Evolutionary conservation across 2,113 vertebrate species (phyloP).

Genomic region (Kobus ellipsiprymnus): DNA sequence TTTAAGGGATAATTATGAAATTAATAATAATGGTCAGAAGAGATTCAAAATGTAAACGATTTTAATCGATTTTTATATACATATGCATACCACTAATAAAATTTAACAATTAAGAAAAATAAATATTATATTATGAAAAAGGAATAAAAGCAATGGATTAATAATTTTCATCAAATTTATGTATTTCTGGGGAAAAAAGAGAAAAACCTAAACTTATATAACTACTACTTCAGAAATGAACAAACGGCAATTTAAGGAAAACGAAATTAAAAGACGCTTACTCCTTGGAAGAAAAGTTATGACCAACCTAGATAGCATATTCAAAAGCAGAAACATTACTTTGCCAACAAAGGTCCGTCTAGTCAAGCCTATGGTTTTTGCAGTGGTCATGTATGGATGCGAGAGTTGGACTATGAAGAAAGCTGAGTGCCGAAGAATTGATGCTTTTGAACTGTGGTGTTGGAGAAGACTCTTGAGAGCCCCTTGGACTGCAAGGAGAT

Average conservation of each 20-base stretch:
- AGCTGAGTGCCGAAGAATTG: fast-evolving
- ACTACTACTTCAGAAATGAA: neutral
- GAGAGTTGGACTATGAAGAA: too few species aligned
- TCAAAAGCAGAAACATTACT: too few species aligned
- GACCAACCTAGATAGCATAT: too few species aligned
- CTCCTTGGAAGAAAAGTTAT: too few species aligned
- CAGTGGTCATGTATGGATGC: too few species aligned
- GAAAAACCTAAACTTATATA: neutral
- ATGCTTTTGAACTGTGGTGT: too few species aligned
- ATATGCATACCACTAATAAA: neutral
- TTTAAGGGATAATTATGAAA: conserved; percentile 14
- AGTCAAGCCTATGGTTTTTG: too few species aligned
- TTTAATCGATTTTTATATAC: neutral
- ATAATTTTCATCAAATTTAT: neutral
- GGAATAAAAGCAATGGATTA: neutral
- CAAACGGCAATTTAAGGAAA: neutral
- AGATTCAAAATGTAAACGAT: conserved; percentile 6
- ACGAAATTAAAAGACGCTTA: neutral
- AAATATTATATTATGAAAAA: neutral
- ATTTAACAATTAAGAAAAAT: conserved; percentile 4
- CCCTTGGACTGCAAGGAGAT: too few species aligned
- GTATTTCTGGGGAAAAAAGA: neutral
- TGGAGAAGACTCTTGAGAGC: too few species aligned
- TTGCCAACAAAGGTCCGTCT: too few species aligned
- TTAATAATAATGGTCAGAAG: conserved; percentile 27